Conservation (phyloP, 2,797 vertebrate genomes). For the Thaleichthys pacificus region DNA sequence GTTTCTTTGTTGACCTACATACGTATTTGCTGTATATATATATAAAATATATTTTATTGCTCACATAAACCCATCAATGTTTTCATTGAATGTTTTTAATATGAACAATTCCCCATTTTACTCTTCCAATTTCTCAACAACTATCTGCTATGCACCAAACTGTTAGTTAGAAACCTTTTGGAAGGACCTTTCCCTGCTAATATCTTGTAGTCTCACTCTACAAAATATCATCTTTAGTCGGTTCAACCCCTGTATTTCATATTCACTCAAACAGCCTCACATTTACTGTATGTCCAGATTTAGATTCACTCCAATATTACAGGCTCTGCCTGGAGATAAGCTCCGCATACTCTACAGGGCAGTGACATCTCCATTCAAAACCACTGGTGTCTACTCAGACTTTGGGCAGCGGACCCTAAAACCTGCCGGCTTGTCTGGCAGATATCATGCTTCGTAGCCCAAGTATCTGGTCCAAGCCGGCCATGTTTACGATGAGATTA, state of each 20-base stretch:
- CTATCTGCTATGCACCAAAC: neutral
- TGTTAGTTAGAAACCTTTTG: neutral
- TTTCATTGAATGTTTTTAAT: too few species aligned
- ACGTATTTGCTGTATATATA: too few species aligned
- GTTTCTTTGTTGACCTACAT: too few species aligned
- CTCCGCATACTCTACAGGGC: neutral
- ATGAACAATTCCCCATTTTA: too few species aligned
- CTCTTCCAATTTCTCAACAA: neutral
- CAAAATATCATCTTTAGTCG: neutral
- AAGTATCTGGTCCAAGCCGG: constrained; percentile 43
- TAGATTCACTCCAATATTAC: neutral
- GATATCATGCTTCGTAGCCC: constrained; percentile 47
- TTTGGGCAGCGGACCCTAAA: constrained; percentile 2
- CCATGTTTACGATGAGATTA: constrained; percentile 62
- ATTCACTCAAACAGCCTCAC: neutral
- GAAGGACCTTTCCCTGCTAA: neutral
- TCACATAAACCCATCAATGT: too few species aligned
- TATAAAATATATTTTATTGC: too few species aligned
- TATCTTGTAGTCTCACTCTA: neutral
- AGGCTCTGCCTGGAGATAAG: neutral
- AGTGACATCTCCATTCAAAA: neutral
- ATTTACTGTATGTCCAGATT: neutral
- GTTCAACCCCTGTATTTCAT: neutral
- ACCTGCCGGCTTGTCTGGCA: constrained; percentile 24
- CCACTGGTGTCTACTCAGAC: constrained; percentile 25